Base-by-base conservation (phyloP, 2,888 invertebrate genomes). In the Plebejus argus region DNA sequence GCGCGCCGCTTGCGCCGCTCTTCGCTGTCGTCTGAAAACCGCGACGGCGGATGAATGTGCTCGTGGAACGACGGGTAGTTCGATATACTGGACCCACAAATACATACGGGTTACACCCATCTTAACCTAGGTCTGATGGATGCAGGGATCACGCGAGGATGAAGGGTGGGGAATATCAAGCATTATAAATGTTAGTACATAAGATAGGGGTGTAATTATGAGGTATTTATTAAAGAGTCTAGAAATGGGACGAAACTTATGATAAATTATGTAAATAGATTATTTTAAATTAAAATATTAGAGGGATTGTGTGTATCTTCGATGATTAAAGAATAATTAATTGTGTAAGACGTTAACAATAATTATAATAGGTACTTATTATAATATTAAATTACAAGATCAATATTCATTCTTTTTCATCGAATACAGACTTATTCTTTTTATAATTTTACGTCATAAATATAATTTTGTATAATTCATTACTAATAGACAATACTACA, bases 41-140 rank as follows among this genome's bases (percentile, higher is more conserved):
- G 96, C 86, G 97, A 96, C 86, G 98, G 97, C 85, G 97, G 98
- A 94, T 98, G 97, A 87, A 97, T 97, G 91, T 97, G 96, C 86
- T 97, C 97, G 95, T 96, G 97, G 95, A 96, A 97, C 90, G 96
- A 97, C 85, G 96, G 96, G 91, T 96, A 96, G 91, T 96, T 96
- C 84, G 96, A 96, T 95, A 96, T 96, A 94, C 96, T 96, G 94
- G 82, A 93, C 82, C 83, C 82, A 82, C 82, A 83, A 83, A 82
- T 82, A 82, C 39, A 72, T 71, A 35, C 77, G 72, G 58, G 61
- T 77, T 77, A 77, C 70, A 70, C 49, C 77, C 77, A 77, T 66
- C 45, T 66, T 66, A 66, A 45, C 76, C 12, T 76, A 76, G 66
- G 66, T 66, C 66, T 66, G 66, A 66, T 66, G 66, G 66, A 66